Percentiles rank a stretch among this genome's conserved stretches.
phyloP scores from a whole-genome alignment of 2,113 vertebrate genomes.

The Aplodontia rufa region DNA sequence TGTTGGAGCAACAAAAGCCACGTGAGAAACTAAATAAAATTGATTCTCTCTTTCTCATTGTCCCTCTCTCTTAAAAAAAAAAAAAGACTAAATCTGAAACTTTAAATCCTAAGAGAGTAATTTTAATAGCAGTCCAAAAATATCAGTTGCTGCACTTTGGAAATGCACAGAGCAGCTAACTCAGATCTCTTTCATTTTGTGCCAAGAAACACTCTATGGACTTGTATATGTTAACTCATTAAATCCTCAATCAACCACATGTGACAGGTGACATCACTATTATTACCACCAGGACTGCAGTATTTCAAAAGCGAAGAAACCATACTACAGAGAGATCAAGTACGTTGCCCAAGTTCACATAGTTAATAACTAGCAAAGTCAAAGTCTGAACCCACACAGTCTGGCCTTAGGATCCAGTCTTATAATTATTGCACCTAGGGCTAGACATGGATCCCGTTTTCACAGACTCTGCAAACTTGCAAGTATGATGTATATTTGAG shows the following conservation, averaged over 20 bases:
- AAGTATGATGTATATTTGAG: not conserved
- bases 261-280: not conserved
- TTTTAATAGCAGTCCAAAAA: slow-evolving; percentile 1
- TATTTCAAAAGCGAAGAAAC: not conserved
- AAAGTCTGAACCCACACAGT: not conserved
- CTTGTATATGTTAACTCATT: not conserved
- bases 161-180: not conserved
- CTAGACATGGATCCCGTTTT: not conserved
- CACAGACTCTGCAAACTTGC: not conserved
- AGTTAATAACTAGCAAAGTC: not conserved
- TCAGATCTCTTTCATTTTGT: not conserved
- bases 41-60: too few relatives aligned
- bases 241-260: not conserved
- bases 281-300: too few relatives aligned
- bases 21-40: too few relatives aligned
- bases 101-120: not conserved
- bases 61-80: too few relatives aligned
- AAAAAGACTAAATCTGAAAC: not conserved
- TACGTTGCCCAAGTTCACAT: not conserved
- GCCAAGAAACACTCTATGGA: not conserved
- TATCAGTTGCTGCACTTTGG: not conserved
- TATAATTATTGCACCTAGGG: not conserved
- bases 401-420: not conserved
- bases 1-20: too few relatives aligned
- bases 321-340: not conserved